These are phyloP conservation scores for Campylomormyrus tamandua DNA, from an alignment of 2,113 vertebrate species.

Conservation along the genomic window DNA sequence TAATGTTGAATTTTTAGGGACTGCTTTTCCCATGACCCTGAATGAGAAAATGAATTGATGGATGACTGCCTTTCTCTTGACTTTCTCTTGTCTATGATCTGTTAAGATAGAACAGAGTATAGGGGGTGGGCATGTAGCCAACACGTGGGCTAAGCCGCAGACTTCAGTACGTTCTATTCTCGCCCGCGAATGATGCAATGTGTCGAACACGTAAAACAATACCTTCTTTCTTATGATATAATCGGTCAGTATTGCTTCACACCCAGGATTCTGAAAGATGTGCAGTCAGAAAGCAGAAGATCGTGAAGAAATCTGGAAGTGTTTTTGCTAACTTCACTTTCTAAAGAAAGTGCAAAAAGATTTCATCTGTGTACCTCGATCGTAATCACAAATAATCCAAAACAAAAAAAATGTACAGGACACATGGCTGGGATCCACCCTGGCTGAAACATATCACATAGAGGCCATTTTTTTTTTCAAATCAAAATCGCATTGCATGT, in stretches of 20 bases:
- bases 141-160: neutral
- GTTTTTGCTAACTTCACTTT: neutral
- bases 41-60: neutral
- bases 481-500: neutral
- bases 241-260: neutral
- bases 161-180: neutral
- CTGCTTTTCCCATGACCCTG: neutral
- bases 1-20: neutral
- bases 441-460: neutral
- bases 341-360: neutral
- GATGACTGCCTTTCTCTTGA: neutral
- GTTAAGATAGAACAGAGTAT: neutral
- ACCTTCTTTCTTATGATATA: neutral
- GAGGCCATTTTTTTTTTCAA: neutral
- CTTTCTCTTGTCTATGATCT: neutral
- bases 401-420: neutral
- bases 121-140: neutral
- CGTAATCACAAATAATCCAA: neutral
- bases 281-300: neutral
- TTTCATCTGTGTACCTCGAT: neutral
- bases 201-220: neutral
- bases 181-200: neutral
- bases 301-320: neutral
- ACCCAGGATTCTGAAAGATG: neutral
- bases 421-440: too few species aligned